Percentiles rank a stretch among this genome's conserved stretches.
Evolutionary conservation across 2,888 invertebrate genomes (phyloP).

Genomic region (Phyllotreta cruciferae): DNA sequence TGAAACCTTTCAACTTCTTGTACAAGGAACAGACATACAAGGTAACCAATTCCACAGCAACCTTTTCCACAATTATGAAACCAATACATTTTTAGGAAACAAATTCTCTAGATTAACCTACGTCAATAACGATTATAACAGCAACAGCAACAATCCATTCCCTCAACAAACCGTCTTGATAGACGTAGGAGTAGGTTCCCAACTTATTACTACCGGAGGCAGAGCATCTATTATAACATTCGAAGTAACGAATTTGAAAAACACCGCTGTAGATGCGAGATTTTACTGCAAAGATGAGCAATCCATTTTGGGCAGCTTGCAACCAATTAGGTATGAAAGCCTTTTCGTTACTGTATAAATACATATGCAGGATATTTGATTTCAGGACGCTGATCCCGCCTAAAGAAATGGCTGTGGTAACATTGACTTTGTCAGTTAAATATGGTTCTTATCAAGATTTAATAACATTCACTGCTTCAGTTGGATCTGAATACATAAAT

Average conservation of each 20-base stretch:
- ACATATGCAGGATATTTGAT: constrained; percentile 16
- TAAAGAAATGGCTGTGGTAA: constrained; percentile 65
- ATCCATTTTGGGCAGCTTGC: constrained; percentile 65
- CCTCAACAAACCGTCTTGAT: constrained; percentile 53
- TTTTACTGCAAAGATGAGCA: constrained; percentile 70
- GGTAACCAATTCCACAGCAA: constrained; percentile 42
- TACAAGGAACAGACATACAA: constrained; percentile 50
- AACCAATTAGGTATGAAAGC: constrained; percentile 61
- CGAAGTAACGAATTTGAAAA: constrained; percentile 76
- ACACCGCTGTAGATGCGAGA: constrained; percentile 63
- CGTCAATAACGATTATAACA: constrained; percentile 40
- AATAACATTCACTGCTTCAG: constrained; percentile 67
- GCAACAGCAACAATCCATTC: constrained; percentile 42
- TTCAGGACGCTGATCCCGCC: constrained; percentile 53
- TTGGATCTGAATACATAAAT: constrained; percentile 56
- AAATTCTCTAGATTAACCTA: constrained; percentile 50
- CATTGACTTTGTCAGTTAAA: constrained; percentile 57
- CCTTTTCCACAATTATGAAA: neutral
- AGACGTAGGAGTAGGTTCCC: constrained; percentile 61
- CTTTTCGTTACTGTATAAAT: neutral
- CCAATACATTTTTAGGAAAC: constrained; percentile 50
- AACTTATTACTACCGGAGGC: constrained; percentile 59
- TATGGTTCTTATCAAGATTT: constrained; percentile 63
- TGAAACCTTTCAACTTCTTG: constrained; percentile 47
- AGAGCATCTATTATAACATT: constrained; percentile 65